These are phyloP conservation scores for Himalopsyche japonica DNA, from an alignment of 2,888 invertebrate genomes.

Conservation along the genomic window DNA sequence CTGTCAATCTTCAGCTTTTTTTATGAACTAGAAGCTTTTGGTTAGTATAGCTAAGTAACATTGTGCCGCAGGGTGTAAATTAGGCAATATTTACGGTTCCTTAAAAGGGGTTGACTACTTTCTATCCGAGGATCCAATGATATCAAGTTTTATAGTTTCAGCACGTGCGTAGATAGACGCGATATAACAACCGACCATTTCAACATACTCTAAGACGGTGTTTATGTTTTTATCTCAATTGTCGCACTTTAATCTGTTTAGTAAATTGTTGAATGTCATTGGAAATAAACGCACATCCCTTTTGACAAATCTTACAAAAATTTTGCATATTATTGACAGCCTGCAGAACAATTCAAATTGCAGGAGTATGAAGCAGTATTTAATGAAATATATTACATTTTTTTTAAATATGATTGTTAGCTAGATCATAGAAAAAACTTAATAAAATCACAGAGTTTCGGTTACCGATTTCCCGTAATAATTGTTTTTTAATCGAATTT, in stretches of 20 bases:
- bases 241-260: not conserved
- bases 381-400: no score
- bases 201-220: not conserved
- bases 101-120: constrained; percentile 1
- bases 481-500: no score
- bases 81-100: constrained; percentile 3
- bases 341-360: no score
- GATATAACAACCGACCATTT: not conserved
- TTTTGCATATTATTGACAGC: no score
- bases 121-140: not conserved
- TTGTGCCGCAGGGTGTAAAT: not conserved
- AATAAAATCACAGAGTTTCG: no score
- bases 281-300: no score
- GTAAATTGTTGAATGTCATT: not conserved
- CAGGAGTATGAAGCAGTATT: no score
- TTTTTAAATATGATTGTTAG: no score
- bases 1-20: not conserved
- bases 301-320: no score
- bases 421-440: no score
- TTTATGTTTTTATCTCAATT: not conserved
- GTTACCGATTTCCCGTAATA: no score
- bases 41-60: not conserved
- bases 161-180: not conserved
- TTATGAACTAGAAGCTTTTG: not conserved
- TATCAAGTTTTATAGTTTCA: not conserved